A percentile compares a stretch with the other conserved stretches of the same genome.
Evolutionary conservation across 2,797 vertebrate genomes (phyloP).

Genomic region (Xenops minutus): DNA sequence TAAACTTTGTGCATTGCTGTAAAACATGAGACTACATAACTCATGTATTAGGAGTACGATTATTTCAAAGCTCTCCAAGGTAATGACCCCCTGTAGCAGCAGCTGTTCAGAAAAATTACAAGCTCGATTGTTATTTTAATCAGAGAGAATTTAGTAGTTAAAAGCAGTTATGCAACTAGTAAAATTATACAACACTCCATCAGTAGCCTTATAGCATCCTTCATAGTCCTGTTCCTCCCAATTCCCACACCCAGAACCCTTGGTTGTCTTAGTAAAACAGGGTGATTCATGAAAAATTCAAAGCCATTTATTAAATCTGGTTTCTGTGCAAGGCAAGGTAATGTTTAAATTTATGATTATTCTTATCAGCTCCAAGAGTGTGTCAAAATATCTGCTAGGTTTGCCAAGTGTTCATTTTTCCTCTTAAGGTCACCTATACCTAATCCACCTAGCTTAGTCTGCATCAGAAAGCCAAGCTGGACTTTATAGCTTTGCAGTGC

Average conservation of each 20-base stretch:
- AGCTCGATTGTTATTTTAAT: conserved; percentile 85
- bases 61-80: conserved; percentile 79
- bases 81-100: conserved; percentile 81
- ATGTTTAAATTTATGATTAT: conserved; percentile 69
- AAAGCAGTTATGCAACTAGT: conserved; percentile 80
- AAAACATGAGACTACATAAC: conserved; percentile 79
- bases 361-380: conserved; percentile 59
- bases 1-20: conserved; percentile 82
- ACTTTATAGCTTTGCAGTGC: conserved; percentile 47
- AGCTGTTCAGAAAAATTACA: conserved; percentile 83
- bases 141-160: conserved; percentile 78
- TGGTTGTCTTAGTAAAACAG: conserved; percentile 58
- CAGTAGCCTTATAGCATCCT: conserved; percentile 68
- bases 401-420: conserved; percentile 62
- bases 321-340: conserved; percentile 62
- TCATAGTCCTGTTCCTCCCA: not conserved
- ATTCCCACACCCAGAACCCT: not conserved
- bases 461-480: conserved; percentile 51
- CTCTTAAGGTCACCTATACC: conserved; percentile 61
- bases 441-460: conserved; percentile 48
- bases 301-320: conserved; percentile 66
- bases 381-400: conserved; percentile 61
- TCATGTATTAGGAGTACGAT: conserved; percentile 75
- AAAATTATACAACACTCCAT: conserved; percentile 77
- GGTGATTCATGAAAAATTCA: conserved; percentile 71